Percentiles rank a stretch among this genome's conserved stretches.
Conservation (phyloP, 1,140 invertebrate genomes). For the Ylistrum balloti region DNA sequence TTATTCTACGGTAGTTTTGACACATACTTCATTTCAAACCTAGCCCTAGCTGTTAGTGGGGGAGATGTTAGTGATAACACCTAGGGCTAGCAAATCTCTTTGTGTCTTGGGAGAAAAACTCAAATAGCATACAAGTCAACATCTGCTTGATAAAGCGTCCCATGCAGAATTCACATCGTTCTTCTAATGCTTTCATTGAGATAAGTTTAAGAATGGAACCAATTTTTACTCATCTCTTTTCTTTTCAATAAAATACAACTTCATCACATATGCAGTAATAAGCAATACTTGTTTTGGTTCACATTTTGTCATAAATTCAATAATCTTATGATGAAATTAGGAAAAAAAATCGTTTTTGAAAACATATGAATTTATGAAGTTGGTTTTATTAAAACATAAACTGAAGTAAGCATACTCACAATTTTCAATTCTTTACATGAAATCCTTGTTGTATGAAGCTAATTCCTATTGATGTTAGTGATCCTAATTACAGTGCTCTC, state of each 20-base stretch:
- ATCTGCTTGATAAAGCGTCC: not conserved
- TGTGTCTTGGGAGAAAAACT: not conserved
- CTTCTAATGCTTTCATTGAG: not conserved
- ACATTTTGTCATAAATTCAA: no score
- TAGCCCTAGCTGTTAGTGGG: not conserved
- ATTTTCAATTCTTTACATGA: no score
- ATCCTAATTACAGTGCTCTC: no score
- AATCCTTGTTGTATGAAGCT: no score
- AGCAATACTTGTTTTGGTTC: no score
- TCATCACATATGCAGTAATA: not conserved
- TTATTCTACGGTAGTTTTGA: not conserved
- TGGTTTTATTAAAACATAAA: no score
- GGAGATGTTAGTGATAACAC: not conserved
- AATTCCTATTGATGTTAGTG: no score
- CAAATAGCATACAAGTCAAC: conserved; percentile 2
- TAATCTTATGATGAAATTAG: no score
- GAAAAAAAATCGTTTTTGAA: no score
- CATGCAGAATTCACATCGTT: not conserved
- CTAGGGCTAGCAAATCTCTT: not conserved
- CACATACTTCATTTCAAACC: conserved; percentile 39
- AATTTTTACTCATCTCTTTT: conserved; percentile 10
- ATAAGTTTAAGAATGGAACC: conserved; percentile 20
- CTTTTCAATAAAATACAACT: not conserved
- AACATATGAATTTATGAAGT: no score
- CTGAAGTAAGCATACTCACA: no score